Base-by-base conservation (phyloP, 2,888 invertebrate species). In the Dryomyza anilis region DNA sequence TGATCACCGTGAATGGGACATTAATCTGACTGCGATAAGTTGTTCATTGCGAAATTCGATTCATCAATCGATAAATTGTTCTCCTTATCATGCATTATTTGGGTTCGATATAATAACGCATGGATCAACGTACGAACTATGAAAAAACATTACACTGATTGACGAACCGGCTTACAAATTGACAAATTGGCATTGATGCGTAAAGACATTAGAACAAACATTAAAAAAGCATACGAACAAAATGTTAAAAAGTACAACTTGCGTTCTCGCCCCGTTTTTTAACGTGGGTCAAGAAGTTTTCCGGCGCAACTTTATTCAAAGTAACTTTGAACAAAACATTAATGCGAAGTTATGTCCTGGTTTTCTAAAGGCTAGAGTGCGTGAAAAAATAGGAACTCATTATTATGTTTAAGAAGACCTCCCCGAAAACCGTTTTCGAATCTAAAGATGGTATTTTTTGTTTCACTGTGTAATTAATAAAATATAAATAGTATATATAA, bases 1-100 rank as follows among this genome's bases (percentile, higher is more conserved):
- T n/a, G 66, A 68, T 39, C 69, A 68, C 30, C 53, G 59, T 16
- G 59, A 45, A n/a, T 67, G 64, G 69, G 70, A 69, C 25, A 12
- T 46, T 29, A 10, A 64, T 19, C 25, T 69, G 12, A 58, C 57
- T 1, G 48, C 53, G 29, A 67, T 69, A 19, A 57, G 62, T 16
- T 61, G 67, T 36, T 63, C 66, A 5, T 23, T 64, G 2, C 19
- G 67, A 29, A 68, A 64, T 27, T 56, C 65, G 1, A 36, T 56
- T 10, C 69, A 66, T 27, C 61, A 58, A 19, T n/a, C 59, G 0
- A 68, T 68, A 6, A 12, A 64, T 19, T 59, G 43, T 36, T 63
- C 66, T 16, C 65, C 67, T 0, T 69, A 66, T 27, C 50, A 60
- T 46, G 66, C 61, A 27, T 4, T 67, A 2, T 63, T 67, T 23